Conservation (phyloP, 2,797 vertebrate genomes). For the Gadopsis marmoratus region DNA sequence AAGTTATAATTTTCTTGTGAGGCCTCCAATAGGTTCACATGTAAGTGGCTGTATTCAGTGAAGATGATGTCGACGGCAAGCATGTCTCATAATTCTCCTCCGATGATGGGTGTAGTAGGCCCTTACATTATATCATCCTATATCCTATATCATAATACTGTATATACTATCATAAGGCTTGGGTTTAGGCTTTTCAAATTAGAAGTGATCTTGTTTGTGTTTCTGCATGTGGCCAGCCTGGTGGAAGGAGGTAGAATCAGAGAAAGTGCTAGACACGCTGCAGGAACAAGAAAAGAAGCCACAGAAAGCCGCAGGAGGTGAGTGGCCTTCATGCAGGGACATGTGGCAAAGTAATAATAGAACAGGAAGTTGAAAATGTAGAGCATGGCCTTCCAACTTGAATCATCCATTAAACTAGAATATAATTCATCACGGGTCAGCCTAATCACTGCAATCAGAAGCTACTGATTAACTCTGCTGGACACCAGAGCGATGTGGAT, state of each 20-base stretch:
- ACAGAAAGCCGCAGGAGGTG: slow-evolving; percentile 28
- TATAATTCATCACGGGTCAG: neutral
- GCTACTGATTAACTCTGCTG: slow-evolving; percentile 7
- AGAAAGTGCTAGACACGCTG: slow-evolving; percentile 21
- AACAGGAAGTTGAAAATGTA: neutral
- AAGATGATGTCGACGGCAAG: neutral
- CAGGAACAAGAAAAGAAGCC: slow-evolving; percentile 16
- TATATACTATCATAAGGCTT: neutral
- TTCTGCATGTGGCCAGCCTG: slow-evolving; percentile 76
- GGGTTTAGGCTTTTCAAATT: slow-evolving; percentile 1
- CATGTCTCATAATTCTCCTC: slow-evolving; percentile 1
- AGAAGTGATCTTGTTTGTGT: slow-evolving; percentile 21
- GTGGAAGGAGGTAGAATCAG: slow-evolving; percentile 63
- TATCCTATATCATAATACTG: too few species aligned
- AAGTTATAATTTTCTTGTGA: neutral
- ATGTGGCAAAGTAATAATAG: slow-evolving; percentile 30
- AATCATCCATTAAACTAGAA: neutral
- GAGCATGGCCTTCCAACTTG: neutral
- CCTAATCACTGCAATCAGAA: slow-evolving; percentile 9
- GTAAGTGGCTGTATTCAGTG: neutral
- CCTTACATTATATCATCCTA: too few species aligned
- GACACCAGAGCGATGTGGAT: neutral
- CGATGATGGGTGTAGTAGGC: neutral
- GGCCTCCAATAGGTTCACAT: neutral
- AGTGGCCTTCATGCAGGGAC: slow-evolving; percentile 10